phyloP scores from a whole-genome alignment of 2,113 vertebrate species.

The Tauraco erythrolophus region DNA sequence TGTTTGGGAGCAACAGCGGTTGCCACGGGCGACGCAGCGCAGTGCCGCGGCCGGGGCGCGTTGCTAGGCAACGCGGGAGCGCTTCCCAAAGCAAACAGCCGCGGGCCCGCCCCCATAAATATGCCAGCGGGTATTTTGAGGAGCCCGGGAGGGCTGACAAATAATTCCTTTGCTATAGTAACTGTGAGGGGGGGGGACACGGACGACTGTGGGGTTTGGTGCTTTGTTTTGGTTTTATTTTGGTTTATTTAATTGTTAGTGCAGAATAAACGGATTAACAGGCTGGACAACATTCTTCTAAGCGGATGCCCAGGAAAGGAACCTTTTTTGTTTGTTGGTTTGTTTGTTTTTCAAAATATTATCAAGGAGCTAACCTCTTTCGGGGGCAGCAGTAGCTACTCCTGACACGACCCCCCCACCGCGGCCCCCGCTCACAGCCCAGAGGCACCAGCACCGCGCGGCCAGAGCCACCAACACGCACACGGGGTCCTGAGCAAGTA shows the following conservation, averaged over 20 bases:
- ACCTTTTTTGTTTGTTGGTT: neutral
- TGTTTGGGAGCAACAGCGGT: constrained; percentile 97
- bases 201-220: neutral
- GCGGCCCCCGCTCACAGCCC: neutral
- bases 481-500: neutral
- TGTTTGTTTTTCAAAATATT: neutral
- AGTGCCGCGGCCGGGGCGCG: constrained; percentile 90
- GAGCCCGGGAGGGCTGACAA: constrained; percentile 67
- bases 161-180: constrained; percentile 76
- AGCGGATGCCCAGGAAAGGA: neutral
- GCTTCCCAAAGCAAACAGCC: constrained; percentile 99
- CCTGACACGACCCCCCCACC: rapidly evolving
- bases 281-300: neutral
- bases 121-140: constrained; percentile 91
- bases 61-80: constrained; percentile 91
- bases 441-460: neutral
- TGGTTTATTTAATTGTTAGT: constrained; percentile 49
- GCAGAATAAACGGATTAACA: constrained; percentile 21
- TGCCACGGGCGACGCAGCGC: constrained; percentile 90
- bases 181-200: neutral
- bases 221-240: constrained; percentile 35
- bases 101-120: constrained; percentile 85
- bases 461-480: neutral
- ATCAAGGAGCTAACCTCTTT: neutral
- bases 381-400: rapidly evolving